Conservation (phyloP, 2,888 invertebrate species). For the Uloborus plumipes region DNA sequence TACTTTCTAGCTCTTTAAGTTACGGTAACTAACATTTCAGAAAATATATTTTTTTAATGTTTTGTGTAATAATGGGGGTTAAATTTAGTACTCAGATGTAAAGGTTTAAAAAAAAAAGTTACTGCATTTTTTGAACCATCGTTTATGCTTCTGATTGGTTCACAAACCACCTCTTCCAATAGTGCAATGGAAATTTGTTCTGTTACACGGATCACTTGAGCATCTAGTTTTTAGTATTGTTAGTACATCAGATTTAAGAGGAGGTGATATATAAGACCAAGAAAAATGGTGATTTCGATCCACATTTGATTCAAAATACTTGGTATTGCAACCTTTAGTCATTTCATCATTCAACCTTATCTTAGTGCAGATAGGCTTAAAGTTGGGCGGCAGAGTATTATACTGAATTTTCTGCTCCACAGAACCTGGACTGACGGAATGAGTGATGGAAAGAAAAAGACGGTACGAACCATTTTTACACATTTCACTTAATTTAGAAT, state of each 20-base stretch:
- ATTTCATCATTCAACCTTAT: conserved; percentile 11
- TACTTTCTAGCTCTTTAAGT: no score
- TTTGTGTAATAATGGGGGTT: no score
- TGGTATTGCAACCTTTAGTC: neutral
- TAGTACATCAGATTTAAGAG: conserved; percentile 27
- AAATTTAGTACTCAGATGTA: no score
- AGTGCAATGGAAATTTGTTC: conserved; percentile 27
- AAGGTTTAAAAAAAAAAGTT: no score
- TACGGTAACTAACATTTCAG: no score
- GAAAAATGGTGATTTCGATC: conserved; percentile 11
- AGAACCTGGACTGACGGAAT: neutral
- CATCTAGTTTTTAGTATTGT: conserved; percentile 46
- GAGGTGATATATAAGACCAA: conserved; percentile 17
- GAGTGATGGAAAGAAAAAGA: conserved; percentile 32
- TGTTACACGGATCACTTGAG: conserved; percentile 38
- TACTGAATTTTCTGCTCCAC: neutral
- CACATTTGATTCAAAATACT: neutral
- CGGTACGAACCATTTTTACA: conserved; percentile 5
- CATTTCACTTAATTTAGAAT: conserved; percentile 24
- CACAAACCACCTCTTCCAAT: no score
- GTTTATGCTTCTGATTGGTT: no score
- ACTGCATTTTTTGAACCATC: no score
- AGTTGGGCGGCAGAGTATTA: conserved; percentile 27
- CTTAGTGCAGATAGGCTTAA: conserved; percentile 30
- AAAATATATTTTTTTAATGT: no score